Percentiles rank a stretch among this genome's conserved stretches.
Conservation (phyloP, 2,797 vertebrate species). For the Onychomys torridus region DNA sequence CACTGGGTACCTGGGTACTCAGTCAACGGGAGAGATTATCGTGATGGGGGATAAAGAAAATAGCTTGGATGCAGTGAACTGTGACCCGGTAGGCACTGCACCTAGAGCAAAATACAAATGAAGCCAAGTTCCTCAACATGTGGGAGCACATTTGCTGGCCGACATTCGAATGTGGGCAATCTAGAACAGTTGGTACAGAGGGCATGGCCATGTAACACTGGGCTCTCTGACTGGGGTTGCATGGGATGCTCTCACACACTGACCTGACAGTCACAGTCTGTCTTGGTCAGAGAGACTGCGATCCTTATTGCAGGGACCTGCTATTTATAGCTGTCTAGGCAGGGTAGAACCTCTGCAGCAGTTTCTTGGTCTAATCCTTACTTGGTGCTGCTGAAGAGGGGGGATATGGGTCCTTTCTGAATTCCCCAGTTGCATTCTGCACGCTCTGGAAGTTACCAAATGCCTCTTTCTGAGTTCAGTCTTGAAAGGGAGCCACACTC, state of each 20-base stretch:
- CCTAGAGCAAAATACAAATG: not conserved
- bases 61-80: not conserved
- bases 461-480: not conserved
- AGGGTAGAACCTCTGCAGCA: not conserved
- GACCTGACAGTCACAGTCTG: not conserved
- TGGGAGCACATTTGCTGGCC: not conserved
- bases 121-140: not conserved
- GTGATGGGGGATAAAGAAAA: not conserved
- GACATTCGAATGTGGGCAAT: not conserved
- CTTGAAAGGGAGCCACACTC: not conserved
- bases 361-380: not conserved
- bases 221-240: not conserved
- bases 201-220: accelerated
- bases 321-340: not conserved
- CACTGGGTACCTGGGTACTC: no score
- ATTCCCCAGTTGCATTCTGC: not conserved
- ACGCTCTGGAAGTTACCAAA: not conserved
- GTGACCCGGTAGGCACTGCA: not conserved
- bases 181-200: not conserved
- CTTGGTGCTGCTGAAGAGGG: not conserved
- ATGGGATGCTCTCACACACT: accelerated
- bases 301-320: not conserved
- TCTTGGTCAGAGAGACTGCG: not conserved
- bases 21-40: not conserved
- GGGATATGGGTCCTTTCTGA: not conserved